A percentile compares a stretch with the other conserved stretches of the same genome.
These are phyloP conservation scores for Psittacula echo DNA, from an alignment of 2,797 vertebrate genomes.

Conservation along the genomic window DNA sequence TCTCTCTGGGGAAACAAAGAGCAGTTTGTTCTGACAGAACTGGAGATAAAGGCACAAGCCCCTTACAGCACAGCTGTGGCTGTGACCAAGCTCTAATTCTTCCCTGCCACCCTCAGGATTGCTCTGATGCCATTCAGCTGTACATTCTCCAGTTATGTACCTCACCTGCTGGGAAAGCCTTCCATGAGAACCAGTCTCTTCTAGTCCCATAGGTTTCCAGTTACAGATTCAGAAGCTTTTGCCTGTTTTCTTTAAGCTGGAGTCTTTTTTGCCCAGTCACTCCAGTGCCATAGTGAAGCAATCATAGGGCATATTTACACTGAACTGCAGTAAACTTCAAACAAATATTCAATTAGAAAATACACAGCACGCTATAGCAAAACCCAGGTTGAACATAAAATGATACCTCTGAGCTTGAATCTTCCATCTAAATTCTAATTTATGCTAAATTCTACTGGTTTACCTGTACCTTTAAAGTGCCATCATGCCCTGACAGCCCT, in stretches of 20 bases:
- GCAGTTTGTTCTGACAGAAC: neutral
- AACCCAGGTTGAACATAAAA: neutral
- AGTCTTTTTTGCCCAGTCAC: neutral
- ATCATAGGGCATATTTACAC: neutral
- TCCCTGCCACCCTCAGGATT: neutral
- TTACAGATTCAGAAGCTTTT: neutral
- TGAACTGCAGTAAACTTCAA: neutral
- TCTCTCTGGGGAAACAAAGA: neutral
- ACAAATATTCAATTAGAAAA: neutral
- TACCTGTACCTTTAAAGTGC: neutral
- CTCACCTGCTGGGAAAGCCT: neutral
- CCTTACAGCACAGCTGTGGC: neutral
- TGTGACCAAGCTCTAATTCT: neutral
- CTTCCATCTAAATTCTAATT: neutral
- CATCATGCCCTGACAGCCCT: neutral
- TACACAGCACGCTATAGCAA: neutral
- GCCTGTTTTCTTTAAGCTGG: neutral
- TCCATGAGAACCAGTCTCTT: neutral
- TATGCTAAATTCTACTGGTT: neutral
- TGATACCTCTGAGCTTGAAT: neutral
- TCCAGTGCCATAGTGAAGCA: neutral
- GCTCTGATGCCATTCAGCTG: neutral
- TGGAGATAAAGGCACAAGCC: neutral
- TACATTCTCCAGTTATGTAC: neutral
- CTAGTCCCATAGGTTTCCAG: neutral